Percentiles rank a stretch among this genome's conserved stretches.
phyloP scores from a whole-genome alignment of 2,888 invertebrate species.

The Drosophila peninsularis region DNA sequence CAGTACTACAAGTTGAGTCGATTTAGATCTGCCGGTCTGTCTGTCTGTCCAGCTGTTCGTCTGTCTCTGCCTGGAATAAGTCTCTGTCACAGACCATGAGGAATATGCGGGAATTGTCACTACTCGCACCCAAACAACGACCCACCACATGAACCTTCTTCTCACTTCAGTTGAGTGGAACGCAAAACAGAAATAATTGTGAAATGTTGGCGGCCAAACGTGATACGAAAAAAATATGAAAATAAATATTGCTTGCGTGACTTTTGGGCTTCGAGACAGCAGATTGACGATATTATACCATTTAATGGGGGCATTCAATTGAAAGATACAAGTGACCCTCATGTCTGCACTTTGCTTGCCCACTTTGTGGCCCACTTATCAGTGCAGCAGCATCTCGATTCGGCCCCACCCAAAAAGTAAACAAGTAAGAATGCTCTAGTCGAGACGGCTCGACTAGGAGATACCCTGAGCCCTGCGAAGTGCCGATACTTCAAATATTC shows the following conservation, averaged over 20 bases:
- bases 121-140: slow-evolving; percentile 2
- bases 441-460: too few relatives aligned
- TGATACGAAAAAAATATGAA: slow-evolving; percentile 18
- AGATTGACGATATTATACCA: slow-evolving; percentile 34
- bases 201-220: slow-evolving; percentile 9
- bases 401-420: slow-evolving; percentile 21
- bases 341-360: slow-evolving; percentile 63
- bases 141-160: slow-evolving; percentile 35
- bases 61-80: slow-evolving; percentile 57
- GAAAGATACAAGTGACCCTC: slow-evolving; percentile 62
- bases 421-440: too few relatives aligned
- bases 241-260: slow-evolving; percentile 49
- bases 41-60: too few relatives aligned
- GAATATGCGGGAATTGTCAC: slow-evolving; percentile 67
- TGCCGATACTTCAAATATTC: too few relatives aligned
- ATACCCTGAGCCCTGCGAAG: too few relatives aligned
- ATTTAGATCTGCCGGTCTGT: too few relatives aligned
- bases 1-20: too few relatives aligned
- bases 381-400: slow-evolving; percentile 35
- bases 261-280: slow-evolving; percentile 27
- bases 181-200: slow-evolving; percentile 33
- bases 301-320: slow-evolving; percentile 42
- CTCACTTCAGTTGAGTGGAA: slow-evolving; percentile 55
- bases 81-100: slow-evolving; percentile 59
- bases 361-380: slow-evolving; percentile 37